A percentile compares a stretch with the other conserved stretches of the same genome.
Evolutionary conservation across 2,113 vertebrate species (phyloP).

Genomic region (Myotis yumanensis): DNA sequence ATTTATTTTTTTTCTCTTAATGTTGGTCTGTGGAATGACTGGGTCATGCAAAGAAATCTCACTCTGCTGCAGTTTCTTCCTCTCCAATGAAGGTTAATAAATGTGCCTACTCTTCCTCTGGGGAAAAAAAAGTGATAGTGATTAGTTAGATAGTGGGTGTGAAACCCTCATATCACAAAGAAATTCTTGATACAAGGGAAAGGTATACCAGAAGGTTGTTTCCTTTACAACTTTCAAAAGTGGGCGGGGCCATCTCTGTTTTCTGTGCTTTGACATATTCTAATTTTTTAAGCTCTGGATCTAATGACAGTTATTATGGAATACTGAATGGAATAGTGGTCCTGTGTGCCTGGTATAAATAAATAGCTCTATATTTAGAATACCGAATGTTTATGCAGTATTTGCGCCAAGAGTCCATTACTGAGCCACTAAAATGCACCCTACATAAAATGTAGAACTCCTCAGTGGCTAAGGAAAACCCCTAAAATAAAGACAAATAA

Average conservation of each 20-base stretch:
- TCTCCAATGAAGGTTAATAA: slow-evolving; percentile 13
- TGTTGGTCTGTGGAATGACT: neutral
- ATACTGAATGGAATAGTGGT: neutral
- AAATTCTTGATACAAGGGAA: neutral
- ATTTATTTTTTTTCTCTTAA: neutral
- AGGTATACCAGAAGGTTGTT: neutral
- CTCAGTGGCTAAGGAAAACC: neutral
- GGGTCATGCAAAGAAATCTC: neutral
- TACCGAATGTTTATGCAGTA: neutral
- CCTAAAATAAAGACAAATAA: neutral
- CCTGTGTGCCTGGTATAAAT: neutral
- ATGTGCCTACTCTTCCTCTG: neutral
- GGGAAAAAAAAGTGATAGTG: neutral
- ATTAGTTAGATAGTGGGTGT: neutral
- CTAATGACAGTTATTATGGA: neutral
- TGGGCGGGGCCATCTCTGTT: neutral
- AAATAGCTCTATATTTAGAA: neutral
- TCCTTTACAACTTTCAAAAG: neutral
- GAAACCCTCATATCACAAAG: neutral
- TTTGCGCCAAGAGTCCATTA: neutral
- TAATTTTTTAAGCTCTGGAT: neutral
- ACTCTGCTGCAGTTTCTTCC: neutral
- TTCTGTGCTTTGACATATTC: neutral
- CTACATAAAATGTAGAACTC: neutral
- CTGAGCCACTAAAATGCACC: neutral